Evolutionary conservation across 2,113 vertebrate genomes (phyloP), one percentile per base, ranked within the genome.

Genomic region (Malurus elegans): DNA sequence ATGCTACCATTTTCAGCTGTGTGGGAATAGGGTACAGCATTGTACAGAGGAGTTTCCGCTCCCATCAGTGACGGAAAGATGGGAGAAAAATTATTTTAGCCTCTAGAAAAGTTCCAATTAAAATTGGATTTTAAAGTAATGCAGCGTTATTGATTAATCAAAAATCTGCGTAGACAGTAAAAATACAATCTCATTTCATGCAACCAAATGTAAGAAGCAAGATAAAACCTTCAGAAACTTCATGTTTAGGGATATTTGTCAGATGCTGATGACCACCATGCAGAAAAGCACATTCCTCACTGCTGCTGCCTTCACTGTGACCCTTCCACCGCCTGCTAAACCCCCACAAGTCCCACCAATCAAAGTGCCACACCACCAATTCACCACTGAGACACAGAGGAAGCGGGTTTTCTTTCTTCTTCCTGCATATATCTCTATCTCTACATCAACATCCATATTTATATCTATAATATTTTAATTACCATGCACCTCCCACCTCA

Each of bases 71-170:
- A 48, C 0, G 0, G 34, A 38, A 3, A 79, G 47, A 88, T 34
- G 12, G n/a, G 12, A 86, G n/a, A 76, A 62, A 86, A 91, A 76
- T 45, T 61, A 90, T 79, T 72, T 42, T 70, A 54, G 42, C 50
- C 88, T 65, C 79, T 73, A 65, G 58, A 54, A 82, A 50, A 87
- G 18, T 26, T 72, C 18, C 20, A 54, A 57, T 81, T 91, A 73
- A 86, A 96, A 81, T 36, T 58, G 67, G 13, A 86, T 58, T 67
- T 78, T 87, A 71, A 91, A 87, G 45, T 71, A 61, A 83, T 54
- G 70, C 8, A 5, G 34, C 58, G 38, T 51, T 79, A 79, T 53
- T 36, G 15, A 51, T 79, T 79, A 69, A 66, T 45, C 36, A 87
- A 87, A 91, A 87, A 40, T 47, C 34, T 42, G 21, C 70, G 61